Conservation (phyloP, 2,888 invertebrate genomes). For the Trissolcus japonicus region DNA sequence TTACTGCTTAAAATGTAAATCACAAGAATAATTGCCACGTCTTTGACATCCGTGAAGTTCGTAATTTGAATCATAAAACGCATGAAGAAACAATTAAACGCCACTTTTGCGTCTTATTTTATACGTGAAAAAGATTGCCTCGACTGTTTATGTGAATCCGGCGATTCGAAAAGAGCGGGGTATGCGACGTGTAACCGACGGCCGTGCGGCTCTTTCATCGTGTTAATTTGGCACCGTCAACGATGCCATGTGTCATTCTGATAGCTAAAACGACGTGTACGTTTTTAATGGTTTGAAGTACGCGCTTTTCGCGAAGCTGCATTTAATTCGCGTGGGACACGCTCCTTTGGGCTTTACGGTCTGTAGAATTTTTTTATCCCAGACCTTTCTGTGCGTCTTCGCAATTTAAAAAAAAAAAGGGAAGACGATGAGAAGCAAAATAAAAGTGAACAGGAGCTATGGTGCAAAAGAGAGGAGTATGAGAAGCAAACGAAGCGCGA, state of each 20-base stretch:
- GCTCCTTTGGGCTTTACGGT: slow-evolving; percentile 67
- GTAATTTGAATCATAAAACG: background rate
- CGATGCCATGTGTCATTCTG: slow-evolving; percentile 74
- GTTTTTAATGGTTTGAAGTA: slow-evolving; percentile 66
- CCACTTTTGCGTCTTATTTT: slow-evolving; percentile 20
- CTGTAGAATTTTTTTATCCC: slow-evolving; percentile 59
- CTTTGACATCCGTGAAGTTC: background rate
- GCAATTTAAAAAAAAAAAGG: slow-evolving; percentile 14
- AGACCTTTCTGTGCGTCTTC: slow-evolving; percentile 36
- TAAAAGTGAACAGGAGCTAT: slow-evolving; percentile 27
- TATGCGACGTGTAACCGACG: background rate
- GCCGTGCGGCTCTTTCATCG: slow-evolving; percentile 65
- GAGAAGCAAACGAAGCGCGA: slow-evolving; percentile 54
- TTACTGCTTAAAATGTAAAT: background rate
- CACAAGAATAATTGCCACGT: background rate
- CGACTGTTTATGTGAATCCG: slow-evolving; percentile 19
- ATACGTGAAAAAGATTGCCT: slow-evolving; percentile 16
- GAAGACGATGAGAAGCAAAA: slow-evolving; percentile 5
- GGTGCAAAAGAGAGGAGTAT: slow-evolving; percentile 16
- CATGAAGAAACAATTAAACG: slow-evolving; percentile 26
- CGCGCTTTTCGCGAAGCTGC: slow-evolving; percentile 61
- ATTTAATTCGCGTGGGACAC: slow-evolving; percentile 69
- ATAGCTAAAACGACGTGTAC: slow-evolving; percentile 68
- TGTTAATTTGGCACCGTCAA: slow-evolving; percentile 74
- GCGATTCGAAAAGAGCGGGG: slow-evolving; percentile 17